These are phyloP conservation scores for Pavo muticus DNA, from an alignment of 2,113 vertebrate species.

Conservation along the genomic window DNA sequence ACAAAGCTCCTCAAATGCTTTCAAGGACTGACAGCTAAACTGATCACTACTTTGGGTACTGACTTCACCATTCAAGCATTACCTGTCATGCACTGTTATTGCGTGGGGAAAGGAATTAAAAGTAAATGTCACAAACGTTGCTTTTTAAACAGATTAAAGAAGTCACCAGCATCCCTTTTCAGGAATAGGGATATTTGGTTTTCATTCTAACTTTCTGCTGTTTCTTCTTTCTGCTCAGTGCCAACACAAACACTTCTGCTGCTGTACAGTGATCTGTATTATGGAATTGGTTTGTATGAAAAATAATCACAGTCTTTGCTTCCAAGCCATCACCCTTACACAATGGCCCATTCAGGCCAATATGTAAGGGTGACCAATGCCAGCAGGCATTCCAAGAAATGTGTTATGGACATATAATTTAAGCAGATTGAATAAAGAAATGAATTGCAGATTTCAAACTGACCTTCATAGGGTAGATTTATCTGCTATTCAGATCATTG, in stretches of 20 bases:
- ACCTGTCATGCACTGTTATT: rapidly evolving
- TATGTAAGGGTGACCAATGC: background rate
- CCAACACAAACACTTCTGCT: background rate
- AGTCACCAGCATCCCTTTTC: background rate
- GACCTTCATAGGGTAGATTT: background rate
- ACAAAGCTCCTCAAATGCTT: background rate
- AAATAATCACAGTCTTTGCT: background rate
- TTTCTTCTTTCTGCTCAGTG: background rate
- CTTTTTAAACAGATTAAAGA: background rate
- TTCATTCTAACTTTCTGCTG: background rate
- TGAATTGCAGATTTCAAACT: background rate
- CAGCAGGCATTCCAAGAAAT: background rate
- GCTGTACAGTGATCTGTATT: background rate
- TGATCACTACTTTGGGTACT: background rate
- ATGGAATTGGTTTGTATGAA: background rate
- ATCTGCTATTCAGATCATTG: background rate
- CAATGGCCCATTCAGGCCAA: background rate
- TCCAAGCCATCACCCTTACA: background rate
- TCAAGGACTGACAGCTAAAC: background rate
- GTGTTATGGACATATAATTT: background rate
- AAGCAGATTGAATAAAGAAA: background rate
- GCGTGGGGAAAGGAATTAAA: rapidly evolving
- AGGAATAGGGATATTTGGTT: background rate
- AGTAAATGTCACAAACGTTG: background rate
- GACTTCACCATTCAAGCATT: background rate